Base-by-base conservation (phyloP, 2,113 vertebrate species). In the Paratilapia polleni region DNA sequence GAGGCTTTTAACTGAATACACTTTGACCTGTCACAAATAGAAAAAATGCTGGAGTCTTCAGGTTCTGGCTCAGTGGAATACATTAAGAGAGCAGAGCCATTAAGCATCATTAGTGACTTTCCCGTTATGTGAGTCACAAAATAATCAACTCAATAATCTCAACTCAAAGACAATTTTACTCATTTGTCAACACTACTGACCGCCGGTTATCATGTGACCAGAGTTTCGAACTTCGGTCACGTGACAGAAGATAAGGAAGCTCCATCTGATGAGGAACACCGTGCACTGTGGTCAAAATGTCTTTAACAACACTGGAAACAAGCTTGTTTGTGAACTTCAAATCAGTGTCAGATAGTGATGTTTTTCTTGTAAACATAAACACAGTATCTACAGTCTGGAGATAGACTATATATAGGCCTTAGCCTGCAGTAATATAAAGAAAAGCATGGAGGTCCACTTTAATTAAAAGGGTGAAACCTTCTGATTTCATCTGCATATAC, bases 171-270 rank as follows among this genome's bases (percentile, higher is more conserved):
- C 47, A 73, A 73, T 47, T 54, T 52, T 54, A 31, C 52, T 81
- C 70, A 52, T 59, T 19, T 76, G 66, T 83, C 61, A 61, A 28
- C 36, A 59, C 15, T 13, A 9, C 14, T 83, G 80, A 52, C 38
- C 28, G 59, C 24, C 54, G 5, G 19, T 63, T 52, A 54, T 66
- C 31, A 75, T 43, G 9, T 77, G 70, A 87, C 77, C 49, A 63
- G 17, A 82, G 38, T 59, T 59, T 49, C 13, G n/a, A 61, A 78
- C 19, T 57, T 34, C 19, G 54, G 19, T 80, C 83, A 86, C 84
- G 70, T 63, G 75, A 88, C 78, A 52, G 57, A 43, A 80, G 57
- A n/a, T 36, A 54, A 80, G 26, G 63, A 57, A 38, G 56, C 47
- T 60, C 2, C 28, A 56, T 81, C 22, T 26, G 10, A 56, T 36